Conservation (phyloP, 2,797 vertebrate genomes). For the Hirundo rustica region DNA sequence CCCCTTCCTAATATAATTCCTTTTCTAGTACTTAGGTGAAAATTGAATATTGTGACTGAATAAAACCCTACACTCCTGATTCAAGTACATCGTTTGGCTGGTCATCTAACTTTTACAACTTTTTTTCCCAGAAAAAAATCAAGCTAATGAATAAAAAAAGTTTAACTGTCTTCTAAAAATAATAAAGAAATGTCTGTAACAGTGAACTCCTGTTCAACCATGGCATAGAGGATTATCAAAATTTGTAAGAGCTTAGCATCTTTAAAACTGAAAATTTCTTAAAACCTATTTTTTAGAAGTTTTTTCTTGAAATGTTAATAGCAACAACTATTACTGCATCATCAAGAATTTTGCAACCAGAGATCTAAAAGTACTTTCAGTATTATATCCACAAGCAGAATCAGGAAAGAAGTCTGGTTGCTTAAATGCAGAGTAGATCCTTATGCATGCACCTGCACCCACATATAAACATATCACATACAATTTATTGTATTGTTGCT, state of each 20-base stretch:
- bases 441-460: accelerated
- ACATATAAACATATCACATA: accelerated
- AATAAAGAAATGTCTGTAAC: not conserved
- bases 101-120: not conserved
- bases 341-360: not conserved
- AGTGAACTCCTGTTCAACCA: not conserved
- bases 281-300: not conserved
- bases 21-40: not conserved
- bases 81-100: not conserved
- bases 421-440: not conserved
- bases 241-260: not conserved
- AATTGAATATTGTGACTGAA: not conserved
- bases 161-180: not conserved
- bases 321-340: not conserved
- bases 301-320: not conserved
- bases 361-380: not conserved
- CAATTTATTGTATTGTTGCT: not conserved
- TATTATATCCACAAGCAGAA: not conserved
- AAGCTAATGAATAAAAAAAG: not conserved
- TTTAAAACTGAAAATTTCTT: not conserved
- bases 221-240: not conserved
- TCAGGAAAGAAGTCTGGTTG: not conserved
- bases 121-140: not conserved
- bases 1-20: not conserved
- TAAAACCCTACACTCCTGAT: not conserved